These are phyloP conservation scores for Cabera pusaria DNA, from an alignment of 2,888 invertebrate species.

Conservation along the genomic window DNA sequence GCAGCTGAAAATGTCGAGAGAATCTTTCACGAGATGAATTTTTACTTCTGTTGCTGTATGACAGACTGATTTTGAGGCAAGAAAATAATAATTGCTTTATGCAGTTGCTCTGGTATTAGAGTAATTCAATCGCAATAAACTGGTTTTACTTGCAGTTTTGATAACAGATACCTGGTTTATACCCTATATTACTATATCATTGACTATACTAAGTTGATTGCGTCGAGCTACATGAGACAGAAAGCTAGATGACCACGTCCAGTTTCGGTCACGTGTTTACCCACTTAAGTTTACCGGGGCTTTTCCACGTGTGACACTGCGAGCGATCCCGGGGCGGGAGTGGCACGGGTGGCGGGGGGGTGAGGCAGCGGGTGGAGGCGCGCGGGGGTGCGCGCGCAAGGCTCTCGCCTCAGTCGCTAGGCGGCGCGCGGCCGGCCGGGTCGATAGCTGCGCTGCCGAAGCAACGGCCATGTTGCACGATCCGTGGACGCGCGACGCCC, in stretches of 20 bases:
- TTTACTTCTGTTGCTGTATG: no score
- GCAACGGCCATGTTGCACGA: constrained; percentile 68
- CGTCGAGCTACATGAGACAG: no score
- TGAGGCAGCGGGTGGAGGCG: constrained; percentile 38
- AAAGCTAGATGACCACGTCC: no score
- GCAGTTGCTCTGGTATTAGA: no score
- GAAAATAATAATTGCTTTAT: no score
- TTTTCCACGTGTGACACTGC: constrained; percentile 22
- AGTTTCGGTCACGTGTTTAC: constrained; percentile 25
- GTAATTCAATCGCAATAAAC: no score
- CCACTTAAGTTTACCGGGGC: constrained; percentile 26
- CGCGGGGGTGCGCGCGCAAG: constrained; percentile 71
- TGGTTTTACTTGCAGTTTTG: no score
- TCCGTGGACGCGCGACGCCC: constrained; percentile 64
- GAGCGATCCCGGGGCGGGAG: constrained; percentile 22
- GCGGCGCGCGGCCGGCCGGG: constrained; percentile 76
- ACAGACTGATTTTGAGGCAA: no score
- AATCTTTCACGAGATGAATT: no score
- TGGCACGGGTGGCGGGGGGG: constrained; percentile 26
- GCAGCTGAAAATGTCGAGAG: constrained; percentile 28
- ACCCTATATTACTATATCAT: no score
- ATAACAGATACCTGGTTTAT: no score
- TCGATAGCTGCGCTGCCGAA: constrained; percentile 67
- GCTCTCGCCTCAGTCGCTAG: constrained; percentile 69
- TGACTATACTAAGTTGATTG: no score